These are phyloP conservation scores for Cacoxenus indagator DNA, from an alignment of 2,888 invertebrate genomes.

Conservation along the genomic window DNA sequence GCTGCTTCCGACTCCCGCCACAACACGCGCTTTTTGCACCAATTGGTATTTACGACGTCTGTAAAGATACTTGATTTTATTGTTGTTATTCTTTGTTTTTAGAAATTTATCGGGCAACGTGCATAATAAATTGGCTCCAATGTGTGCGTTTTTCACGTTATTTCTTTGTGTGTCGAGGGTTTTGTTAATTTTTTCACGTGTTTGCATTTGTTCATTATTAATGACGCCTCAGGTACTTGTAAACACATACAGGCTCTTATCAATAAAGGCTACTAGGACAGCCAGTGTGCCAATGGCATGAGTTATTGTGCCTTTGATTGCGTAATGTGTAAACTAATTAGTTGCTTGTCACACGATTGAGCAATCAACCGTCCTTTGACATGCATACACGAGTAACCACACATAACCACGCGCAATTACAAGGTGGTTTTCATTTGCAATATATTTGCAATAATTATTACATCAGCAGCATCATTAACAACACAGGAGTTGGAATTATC, in stretches of 20 bases:
- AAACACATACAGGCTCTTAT: neutral
- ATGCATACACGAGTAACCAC: neutral
- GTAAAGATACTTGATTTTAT: conserved; percentile 6
- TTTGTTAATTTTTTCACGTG: conserved; percentile 1
- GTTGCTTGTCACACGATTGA: conserved; percentile 2
- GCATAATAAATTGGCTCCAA: neutral
- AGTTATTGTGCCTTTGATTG: no score
- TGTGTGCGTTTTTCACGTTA: neutral
- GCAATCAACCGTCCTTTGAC: conserved; percentile 7
- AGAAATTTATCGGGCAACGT: neutral
- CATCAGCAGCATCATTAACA: conserved; percentile 17
- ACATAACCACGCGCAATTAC: neutral
- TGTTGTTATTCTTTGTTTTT: neutral
- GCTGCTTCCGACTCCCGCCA: neutral
- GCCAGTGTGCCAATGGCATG: no score
- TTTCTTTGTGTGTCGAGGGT: neutral
- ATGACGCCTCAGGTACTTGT: neutral
- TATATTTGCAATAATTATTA: conserved; percentile 38
- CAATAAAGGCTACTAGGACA: neutral
- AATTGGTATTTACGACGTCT: conserved; percentile 15
- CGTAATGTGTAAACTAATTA: conserved; percentile 38
- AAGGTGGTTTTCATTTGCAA: conserved; percentile 25
- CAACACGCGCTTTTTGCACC: conserved; percentile 5
- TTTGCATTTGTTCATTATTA: conserved; percentile 2
- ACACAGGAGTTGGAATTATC: conserved; percentile 41